These are phyloP conservation scores for Anneissia japonica DNA, from an alignment of 35 echinoderm and acorn worm species.

Conservation along the genomic window DNA sequence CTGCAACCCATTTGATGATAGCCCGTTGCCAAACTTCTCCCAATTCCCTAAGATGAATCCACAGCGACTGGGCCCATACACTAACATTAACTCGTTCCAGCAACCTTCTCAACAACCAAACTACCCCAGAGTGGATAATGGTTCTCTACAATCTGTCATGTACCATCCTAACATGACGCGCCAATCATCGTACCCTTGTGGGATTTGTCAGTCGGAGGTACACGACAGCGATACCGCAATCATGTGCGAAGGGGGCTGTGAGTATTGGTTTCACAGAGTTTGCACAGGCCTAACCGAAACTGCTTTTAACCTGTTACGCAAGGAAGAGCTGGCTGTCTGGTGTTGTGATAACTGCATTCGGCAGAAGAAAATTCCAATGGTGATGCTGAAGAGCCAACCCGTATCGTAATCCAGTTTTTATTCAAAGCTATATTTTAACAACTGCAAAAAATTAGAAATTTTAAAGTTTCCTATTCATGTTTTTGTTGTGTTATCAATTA, in stretches of 20 bases:
- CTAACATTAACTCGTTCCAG: not conserved
- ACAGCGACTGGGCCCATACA: not conserved
- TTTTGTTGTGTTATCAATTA: too few relatives aligned
- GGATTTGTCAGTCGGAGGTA: conserved; percentile 1
- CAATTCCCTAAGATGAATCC: not conserved
- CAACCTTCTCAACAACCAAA: not conserved
- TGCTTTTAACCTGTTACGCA: not conserved
- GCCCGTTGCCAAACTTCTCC: not conserved
- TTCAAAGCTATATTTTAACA: not conserved
- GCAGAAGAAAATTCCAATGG: conserved; percentile 13
- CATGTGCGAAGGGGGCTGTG: conserved; percentile 2
- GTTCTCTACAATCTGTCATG: not conserved
- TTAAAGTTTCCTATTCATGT: too few relatives aligned
- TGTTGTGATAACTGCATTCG: conserved; percentile 9
- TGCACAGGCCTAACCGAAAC: not conserved
- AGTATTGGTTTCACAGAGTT: conserved; percentile 2
- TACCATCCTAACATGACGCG: not conserved
- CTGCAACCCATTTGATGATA: not conserved
- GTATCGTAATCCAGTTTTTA: not conserved
- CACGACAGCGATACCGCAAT: conserved; percentile 1
- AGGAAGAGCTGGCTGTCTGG: conserved; percentile 2
- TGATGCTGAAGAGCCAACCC: not conserved
- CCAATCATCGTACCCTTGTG: conserved; percentile 2
- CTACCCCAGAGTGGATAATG: not conserved
- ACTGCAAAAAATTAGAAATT: not conserved